Conservation (phyloP, 2,797 vertebrate genomes). For the Chromis chromis region DNA sequence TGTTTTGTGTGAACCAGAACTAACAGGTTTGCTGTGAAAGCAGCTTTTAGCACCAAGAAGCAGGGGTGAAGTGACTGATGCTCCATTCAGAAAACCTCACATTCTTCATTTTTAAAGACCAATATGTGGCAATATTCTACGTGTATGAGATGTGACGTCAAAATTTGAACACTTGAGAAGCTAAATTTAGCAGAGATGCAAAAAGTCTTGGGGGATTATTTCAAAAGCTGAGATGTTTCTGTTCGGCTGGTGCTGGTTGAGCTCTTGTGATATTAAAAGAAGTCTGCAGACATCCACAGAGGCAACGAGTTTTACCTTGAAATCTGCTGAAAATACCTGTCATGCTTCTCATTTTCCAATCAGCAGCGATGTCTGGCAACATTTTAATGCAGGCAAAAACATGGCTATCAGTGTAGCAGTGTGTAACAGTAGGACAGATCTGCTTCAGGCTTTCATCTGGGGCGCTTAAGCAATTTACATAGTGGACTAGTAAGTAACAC, state of each 20-base stretch:
- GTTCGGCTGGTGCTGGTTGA: conserved; percentile 2
- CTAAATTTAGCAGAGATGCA: conserved; percentile 10
- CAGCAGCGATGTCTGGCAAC: conserved; percentile 34
- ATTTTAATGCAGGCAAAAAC: conserved; percentile 50
- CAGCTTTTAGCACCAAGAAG: background rate
- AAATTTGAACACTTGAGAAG: background rate
- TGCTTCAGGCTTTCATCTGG: conserved; percentile 51
- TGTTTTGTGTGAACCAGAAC: background rate
- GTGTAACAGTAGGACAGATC: conserved; percentile 17
- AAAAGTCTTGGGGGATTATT: conserved; percentile 31
- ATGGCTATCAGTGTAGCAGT: conserved; percentile 40
- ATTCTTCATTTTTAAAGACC: background rate
- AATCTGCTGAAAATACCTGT: conserved; percentile 34
- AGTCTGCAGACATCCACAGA: conserved; percentile 24
- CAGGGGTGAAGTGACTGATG: background rate
- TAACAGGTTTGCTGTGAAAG: background rate
- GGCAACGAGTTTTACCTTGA: conserved; percentile 27
- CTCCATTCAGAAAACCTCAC: background rate
- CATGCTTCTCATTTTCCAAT: conserved; percentile 41
- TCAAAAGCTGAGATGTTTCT: conserved; percentile 14
- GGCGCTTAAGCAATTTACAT: conserved; percentile 53
- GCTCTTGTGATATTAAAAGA: conserved; percentile 25
- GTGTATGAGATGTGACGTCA: background rate
- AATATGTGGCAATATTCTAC: background rate
- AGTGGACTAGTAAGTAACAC: conserved; percentile 57